A percentile compares a stretch with the other conserved stretches of the same genome.
These are phyloP conservation scores for Arrhopalites spinosus DNA, from an alignment of 2,888 invertebrate species.

Conservation along the genomic window DNA sequence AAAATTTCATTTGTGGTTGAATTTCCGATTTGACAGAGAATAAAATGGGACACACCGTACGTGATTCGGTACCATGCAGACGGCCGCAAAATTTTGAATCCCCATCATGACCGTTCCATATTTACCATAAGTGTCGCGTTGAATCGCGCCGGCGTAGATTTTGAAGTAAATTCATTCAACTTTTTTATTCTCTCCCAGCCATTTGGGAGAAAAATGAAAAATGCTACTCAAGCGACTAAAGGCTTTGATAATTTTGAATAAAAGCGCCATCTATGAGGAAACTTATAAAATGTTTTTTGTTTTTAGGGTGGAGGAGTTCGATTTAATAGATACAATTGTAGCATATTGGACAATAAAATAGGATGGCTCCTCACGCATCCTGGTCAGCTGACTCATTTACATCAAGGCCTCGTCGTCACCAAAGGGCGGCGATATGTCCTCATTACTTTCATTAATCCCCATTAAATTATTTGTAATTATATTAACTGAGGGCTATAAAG, in stretches of 20 bases:
- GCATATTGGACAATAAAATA: slow-evolving; percentile 78
- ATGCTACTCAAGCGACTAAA: no score
- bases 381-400: slow-evolving; percentile 94
- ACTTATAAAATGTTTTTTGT: no score
- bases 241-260: background rate
- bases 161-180: slow-evolving; percentile 54
- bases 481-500: no score
- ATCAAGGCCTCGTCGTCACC: slow-evolving; percentile 89
- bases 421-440: slow-evolving; percentile 96
- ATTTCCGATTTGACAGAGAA: slow-evolving; percentile 71
- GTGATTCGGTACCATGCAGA: slow-evolving; percentile 95
- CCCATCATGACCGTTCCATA: slow-evolving; percentile 98
- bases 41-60: slow-evolving; percentile 94
- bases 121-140: slow-evolving; percentile 96
- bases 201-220: no score
- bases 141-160: slow-evolving; percentile 70
- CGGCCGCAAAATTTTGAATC: slow-evolving; percentile 90
- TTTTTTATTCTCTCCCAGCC: no score
- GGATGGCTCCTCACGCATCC: slow-evolving; percentile 84
- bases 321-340: slow-evolving; percentile 95
- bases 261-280: background rate
- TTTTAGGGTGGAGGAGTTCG: slow-evolving; percentile 63
- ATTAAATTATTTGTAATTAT: no score
- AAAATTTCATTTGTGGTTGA: slow-evolving; percentile 56
- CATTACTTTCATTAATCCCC: slow-evolving; percentile 98